These are phyloP conservation scores for Diachasmimorpha longicaudata DNA, from an alignment of 1,140 invertebrate species.

Conservation along the genomic window DNA sequence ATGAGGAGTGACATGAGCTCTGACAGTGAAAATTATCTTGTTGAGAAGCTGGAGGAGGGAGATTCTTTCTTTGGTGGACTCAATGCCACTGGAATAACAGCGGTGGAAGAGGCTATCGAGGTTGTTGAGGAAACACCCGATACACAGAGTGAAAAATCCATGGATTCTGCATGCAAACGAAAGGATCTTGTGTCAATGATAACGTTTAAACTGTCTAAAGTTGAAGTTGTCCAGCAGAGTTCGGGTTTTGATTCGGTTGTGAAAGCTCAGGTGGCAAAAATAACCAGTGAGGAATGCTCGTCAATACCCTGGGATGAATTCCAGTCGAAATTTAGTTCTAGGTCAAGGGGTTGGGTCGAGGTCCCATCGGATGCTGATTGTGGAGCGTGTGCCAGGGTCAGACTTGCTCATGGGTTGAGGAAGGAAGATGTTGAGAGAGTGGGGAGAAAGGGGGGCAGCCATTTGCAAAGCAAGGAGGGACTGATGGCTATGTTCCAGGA, in stretches of 20 bases:
- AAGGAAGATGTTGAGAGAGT: conserved; percentile 54
- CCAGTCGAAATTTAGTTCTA: conserved; percentile 78
- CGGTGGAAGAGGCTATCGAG: conserved; percentile 83
- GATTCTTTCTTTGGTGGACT: conserved; percentile 66
- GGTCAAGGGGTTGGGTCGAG: conserved; percentile 74
- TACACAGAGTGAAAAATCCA: conserved; percentile 79
- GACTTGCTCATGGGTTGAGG: conserved; percentile 68
- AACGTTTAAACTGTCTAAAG: conserved; percentile 80
- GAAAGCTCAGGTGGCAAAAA: conserved; percentile 77
- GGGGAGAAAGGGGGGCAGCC: conserved; percentile 32
- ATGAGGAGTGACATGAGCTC: conserved; percentile 79
- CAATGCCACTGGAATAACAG: conserved; percentile 56
- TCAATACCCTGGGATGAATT: conserved; percentile 93
- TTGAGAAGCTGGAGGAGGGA: conserved; percentile 69
- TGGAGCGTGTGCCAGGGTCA: conserved; percentile 64
- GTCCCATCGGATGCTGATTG: conserved; percentile 65
- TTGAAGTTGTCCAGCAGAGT: conserved; percentile 84
- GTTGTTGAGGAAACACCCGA: conserved; percentile 78
- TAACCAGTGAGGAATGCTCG: conserved; percentile 80
- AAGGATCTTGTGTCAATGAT: conserved; percentile 81
- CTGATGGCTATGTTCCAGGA: conserved; percentile 54
- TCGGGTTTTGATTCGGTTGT: conserved; percentile 75
- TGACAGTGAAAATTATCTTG: conserved; percentile 79
- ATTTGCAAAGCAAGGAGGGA: conserved; percentile 47
- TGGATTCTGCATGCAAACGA: conserved; percentile 78